phyloP scores from a whole-genome alignment of 2,797 vertebrate genomes.

The Margarornis squamiger region DNA sequence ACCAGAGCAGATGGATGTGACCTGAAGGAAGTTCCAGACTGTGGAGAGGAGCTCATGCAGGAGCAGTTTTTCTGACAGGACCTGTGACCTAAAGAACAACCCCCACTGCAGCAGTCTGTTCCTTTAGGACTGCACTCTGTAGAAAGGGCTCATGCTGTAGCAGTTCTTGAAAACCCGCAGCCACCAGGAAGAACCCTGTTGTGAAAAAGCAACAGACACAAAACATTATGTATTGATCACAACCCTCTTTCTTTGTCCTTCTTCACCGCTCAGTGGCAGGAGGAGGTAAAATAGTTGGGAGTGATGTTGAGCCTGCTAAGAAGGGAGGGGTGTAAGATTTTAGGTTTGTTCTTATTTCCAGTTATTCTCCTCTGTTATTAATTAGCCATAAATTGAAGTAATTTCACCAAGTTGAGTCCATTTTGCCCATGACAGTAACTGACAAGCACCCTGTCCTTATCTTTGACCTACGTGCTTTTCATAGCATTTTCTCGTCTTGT shows the following conservation, averaged over 20 bases:
- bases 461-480: neutral
- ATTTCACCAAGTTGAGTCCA: neutral
- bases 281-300: neutral
- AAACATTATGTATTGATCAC: neutral
- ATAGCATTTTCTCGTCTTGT: neutral
- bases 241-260: neutral
- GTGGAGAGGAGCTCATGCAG: neutral
- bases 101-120: neutral
- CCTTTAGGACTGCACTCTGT: neutral
- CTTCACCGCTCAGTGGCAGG: neutral
- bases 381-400: neutral
- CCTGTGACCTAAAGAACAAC: neutral
- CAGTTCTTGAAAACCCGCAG: neutral
- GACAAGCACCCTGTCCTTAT: neutral
- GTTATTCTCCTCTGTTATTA: neutral
- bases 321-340: neutral
- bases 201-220: neutral
- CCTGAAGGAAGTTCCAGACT: neutral
- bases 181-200: neutral
- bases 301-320: neutral
- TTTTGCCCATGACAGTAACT: neutral
- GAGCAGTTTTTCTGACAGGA: neutral
- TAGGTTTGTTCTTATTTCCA: neutral
- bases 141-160: neutral
- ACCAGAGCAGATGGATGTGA: neutral